Evolutionary conservation across 2,888 invertebrate genomes (phyloP).

Genomic region (Meliscaeva auricollis): DNA sequence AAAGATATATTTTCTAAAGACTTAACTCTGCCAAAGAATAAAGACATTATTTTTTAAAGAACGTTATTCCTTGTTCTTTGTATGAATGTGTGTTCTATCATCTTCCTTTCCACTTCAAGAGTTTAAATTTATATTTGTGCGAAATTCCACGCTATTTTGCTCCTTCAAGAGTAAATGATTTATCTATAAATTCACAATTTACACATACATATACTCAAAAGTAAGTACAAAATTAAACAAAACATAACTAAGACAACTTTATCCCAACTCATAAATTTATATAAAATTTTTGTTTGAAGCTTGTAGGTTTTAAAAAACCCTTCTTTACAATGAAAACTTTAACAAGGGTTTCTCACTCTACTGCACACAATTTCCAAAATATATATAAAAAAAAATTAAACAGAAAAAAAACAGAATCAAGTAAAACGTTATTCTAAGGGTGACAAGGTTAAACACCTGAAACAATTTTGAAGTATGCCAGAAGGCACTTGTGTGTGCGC

Average conservation of each 20-base stretch:
- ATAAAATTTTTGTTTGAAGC: slow-evolving; percentile 30
- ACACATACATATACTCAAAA: not conserved
- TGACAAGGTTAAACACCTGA: slow-evolving; percentile 70
- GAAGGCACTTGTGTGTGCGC: slow-evolving; percentile 42
- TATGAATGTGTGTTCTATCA: not conserved
- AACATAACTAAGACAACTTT: slow-evolving; percentile 23
- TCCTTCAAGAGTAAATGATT: slow-evolving; percentile 23
- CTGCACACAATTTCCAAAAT: slow-evolving; percentile 13
- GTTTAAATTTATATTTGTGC: slow-evolving; percentile 8
- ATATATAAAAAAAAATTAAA: slow-evolving; percentile 6
- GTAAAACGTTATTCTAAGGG: slow-evolving; percentile 35
- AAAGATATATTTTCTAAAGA: no score
- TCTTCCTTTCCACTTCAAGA: not conserved
- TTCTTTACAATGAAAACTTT: slow-evolving; percentile 17
- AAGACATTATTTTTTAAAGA: not conserved
- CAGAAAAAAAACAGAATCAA: not conserved
- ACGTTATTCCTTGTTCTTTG: not conserved
- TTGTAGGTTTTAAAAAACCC: not conserved
- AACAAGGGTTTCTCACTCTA: slow-evolving; percentile 15
- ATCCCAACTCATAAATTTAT: slow-evolving; percentile 36
- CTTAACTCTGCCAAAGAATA: no score
- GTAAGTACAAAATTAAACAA: slow-evolving; percentile 33
- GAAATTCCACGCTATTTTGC: not conserved
- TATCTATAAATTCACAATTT: not conserved
- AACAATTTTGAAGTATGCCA: slow-evolving; percentile 55